Evolutionary conservation across 1,140 invertebrate genomes (phyloP).

Genomic region (Halyomorpha halys): DNA sequence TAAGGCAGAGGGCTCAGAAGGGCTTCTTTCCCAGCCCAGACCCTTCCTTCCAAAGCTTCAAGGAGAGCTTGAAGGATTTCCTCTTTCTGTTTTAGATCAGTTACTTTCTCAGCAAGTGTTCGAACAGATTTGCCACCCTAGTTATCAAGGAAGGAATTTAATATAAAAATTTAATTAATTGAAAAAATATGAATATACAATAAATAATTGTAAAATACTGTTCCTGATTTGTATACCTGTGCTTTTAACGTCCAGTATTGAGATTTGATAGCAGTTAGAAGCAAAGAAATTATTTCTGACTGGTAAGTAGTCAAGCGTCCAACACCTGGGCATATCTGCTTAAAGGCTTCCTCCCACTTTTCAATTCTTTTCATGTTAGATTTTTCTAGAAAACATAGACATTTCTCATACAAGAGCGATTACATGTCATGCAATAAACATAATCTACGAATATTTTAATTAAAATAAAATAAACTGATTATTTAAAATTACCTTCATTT

Average conservation of each 20-base stretch:
- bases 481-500: conserved; percentile 17
- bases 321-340: conserved; percentile 10
- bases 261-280: conserved; percentile 7
- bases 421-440: not conserved
- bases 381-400: not conserved
- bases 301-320: conserved; percentile 2
- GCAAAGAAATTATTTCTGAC: not conserved
- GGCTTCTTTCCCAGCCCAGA: conserved; percentile 8
- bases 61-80: not conserved
- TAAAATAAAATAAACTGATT: not conserved
- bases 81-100: not conserved
- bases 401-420: not conserved
- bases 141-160: no score
- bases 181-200: no score
- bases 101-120: conserved; percentile 1
- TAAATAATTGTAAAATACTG: no score
- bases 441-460: not conserved
- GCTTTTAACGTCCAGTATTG: conserved; percentile 7
- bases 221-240: not conserved
- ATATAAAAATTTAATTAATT: no score
- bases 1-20: not conserved
- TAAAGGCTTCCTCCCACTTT: conserved; percentile 4
- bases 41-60: conserved; percentile 3
- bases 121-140: not conserved
- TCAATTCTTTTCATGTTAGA: conserved; percentile 6